phyloP scores from a whole-genome alignment of 2,888 invertebrate species.

The Eilema griseolum region DNA sequence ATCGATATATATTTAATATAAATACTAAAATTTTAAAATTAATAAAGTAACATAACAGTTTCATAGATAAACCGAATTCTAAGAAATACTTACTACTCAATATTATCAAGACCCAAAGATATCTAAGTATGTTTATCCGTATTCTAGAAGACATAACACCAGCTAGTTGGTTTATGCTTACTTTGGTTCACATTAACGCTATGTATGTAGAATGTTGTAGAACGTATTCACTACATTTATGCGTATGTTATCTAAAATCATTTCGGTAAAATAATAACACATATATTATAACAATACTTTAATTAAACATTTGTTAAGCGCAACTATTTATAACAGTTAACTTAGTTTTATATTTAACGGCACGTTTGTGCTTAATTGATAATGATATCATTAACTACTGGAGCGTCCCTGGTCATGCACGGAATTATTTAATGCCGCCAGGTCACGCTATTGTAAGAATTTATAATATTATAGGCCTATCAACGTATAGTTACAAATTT shows the following conservation, averaged over 20 bases:
- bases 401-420: conserved; percentile 55
- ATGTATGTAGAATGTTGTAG: not conserved
- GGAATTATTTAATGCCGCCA: conserved; percentile 58
- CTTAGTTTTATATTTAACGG: conserved; percentile 50
- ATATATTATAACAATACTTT: conserved; percentile 11
- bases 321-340: conserved; percentile 41
- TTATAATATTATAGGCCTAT: conserved; percentile 22
- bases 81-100: too few species aligned
- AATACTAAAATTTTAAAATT: too few species aligned
- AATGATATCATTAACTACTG: conserved; percentile 61
- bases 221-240: not conserved
- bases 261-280: conserved; percentile 3
- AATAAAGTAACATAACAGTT: too few species aligned
- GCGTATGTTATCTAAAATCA: not conserved
- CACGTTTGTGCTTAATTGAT: conserved; percentile 61
- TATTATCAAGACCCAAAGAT: too few species aligned
- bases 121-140: too few species aligned
- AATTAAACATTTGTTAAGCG: conserved; percentile 26
- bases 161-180: too few species aligned
- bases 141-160: too few species aligned
- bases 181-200: not conserved
- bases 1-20: too few species aligned
- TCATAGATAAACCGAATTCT: too few species aligned
- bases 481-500: not conserved
- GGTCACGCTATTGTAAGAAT: conserved; percentile 59